Conservation (phyloP, 2,888 invertebrate species). For the Hylaea fasciaria region DNA sequence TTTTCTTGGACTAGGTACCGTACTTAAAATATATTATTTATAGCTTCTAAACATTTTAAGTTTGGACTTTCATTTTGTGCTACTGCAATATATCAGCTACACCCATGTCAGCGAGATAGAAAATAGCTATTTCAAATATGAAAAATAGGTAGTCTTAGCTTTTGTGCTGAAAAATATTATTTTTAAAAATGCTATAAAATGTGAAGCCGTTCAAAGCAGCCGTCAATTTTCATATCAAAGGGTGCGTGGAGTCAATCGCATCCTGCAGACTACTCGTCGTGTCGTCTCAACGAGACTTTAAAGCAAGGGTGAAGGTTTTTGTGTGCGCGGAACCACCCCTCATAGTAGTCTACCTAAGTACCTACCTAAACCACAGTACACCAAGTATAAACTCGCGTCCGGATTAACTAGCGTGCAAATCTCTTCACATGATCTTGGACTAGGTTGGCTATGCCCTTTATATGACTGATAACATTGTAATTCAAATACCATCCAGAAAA, state of each 20-base stretch:
- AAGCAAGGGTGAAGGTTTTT: conserved; percentile 70
- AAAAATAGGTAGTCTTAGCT: not conserved
- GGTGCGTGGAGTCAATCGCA: conserved; percentile 46
- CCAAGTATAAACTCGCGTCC: not conserved
- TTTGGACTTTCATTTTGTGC: conserved; percentile 7
- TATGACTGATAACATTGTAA: too few species aligned
- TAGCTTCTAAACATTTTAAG: conserved; percentile 21
- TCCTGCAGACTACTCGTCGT: conserved; percentile 49
- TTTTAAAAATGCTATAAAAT: not conserved
- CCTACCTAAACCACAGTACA: not conserved
- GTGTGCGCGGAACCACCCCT: conserved; percentile 68
- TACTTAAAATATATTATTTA: conserved; percentile 8
- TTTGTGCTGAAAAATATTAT: not conserved
- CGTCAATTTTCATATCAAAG: conserved; percentile 57
- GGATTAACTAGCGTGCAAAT: not conserved
- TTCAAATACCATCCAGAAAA: too few species aligned
- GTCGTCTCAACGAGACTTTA: conserved; percentile 60
- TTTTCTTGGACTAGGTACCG: conserved; percentile 3
- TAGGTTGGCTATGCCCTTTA: not conserved
- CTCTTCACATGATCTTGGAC: not conserved
- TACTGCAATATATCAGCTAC: conserved; percentile 33
- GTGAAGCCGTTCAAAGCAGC: conserved; percentile 40
- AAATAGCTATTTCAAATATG: not conserved
- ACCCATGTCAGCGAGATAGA: not conserved
- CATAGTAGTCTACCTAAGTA: conserved; percentile 46